Conservation (phyloP, 2,113 vertebrate species). For the Talpa occidentalis region DNA sequence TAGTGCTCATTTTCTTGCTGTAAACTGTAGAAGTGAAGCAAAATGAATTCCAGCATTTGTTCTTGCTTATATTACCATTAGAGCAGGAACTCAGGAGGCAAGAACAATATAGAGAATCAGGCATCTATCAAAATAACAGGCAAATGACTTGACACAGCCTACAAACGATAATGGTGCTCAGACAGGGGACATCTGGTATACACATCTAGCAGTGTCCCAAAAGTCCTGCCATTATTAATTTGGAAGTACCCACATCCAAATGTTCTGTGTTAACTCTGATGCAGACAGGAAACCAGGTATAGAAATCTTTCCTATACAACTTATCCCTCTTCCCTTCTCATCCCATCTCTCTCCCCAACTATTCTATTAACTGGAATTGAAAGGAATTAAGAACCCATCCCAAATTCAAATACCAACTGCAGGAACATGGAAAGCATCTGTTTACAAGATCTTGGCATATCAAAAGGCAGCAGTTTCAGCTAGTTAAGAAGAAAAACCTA, state of each 20-base stretch:
- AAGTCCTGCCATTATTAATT: not conserved
- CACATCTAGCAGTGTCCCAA: not conserved
- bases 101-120: not conserved
- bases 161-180: not conserved
- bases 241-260: not conserved
- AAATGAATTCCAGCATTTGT: constrained; percentile 33
- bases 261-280: not conserved
- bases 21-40: not conserved
- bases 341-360: not conserved
- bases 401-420: not conserved
- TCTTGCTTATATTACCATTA: not conserved
- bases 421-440: not conserved
- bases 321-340: not conserved
- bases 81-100: not conserved
- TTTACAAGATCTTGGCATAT: not conserved
- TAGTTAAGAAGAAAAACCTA: not conserved
- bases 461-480: not conserved
- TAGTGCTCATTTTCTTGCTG: constrained; percentile 10
- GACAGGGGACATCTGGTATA: not conserved
- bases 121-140: not conserved
- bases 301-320: not conserved
- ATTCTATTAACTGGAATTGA: not conserved
- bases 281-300: not conserved
- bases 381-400: not conserved
- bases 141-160: not conserved